A percentile compares a stretch with the other conserved stretches of the same genome.
Conservation (phyloP, 1,140 invertebrate species). For the Drosophila chauvacae region DNA sequence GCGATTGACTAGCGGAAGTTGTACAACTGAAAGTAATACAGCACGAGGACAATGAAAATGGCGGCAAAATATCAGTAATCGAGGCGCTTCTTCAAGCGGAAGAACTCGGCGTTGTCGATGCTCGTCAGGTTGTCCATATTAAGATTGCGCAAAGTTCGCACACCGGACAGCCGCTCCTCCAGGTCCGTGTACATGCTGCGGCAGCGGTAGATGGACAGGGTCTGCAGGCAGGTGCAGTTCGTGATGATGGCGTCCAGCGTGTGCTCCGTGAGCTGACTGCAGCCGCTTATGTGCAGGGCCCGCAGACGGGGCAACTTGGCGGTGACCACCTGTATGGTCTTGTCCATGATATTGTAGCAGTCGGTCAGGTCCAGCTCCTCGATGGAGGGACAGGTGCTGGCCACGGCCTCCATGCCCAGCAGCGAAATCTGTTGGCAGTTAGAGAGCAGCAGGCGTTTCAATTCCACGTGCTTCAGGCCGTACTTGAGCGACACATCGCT, state of each 20-base stretch:
- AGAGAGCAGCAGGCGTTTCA: conserved; percentile 86
- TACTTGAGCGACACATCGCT: conserved; percentile 90
- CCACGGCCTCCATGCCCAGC: conserved; percentile 87
- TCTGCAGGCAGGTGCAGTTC: conserved; percentile 85
- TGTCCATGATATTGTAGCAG: conserved; percentile 89
- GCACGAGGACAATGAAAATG: conserved; percentile 74
- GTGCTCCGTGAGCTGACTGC: conserved; percentile 88
- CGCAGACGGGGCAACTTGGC: conserved; percentile 87
- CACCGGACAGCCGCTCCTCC: conserved; percentile 85
- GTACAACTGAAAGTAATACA: conserved; percentile 83
- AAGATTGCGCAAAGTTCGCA: conserved; percentile 85
- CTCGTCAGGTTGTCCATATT: conserved; percentile 77
- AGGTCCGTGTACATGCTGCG: conserved; percentile 85
- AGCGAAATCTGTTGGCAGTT: conserved; percentile 89
- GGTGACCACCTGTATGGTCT: conserved; percentile 86
- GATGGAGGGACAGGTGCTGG: conserved; percentile 88
- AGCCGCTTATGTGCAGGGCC: conserved; percentile 88
- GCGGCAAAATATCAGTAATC: conserved; percentile 84
- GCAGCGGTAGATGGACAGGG: conserved; percentile 73
- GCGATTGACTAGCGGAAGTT: conserved; percentile 74
- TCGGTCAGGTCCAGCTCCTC: conserved; percentile 88
- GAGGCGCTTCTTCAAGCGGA: conserved; percentile 76
- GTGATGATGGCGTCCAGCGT: conserved; percentile 86
- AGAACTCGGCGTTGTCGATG: conserved; percentile 78
- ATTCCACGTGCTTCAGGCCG: conserved; percentile 88